Base-by-base conservation (phyloP, 2,888 invertebrate genomes). In the Malthinus flaveolus region DNA sequence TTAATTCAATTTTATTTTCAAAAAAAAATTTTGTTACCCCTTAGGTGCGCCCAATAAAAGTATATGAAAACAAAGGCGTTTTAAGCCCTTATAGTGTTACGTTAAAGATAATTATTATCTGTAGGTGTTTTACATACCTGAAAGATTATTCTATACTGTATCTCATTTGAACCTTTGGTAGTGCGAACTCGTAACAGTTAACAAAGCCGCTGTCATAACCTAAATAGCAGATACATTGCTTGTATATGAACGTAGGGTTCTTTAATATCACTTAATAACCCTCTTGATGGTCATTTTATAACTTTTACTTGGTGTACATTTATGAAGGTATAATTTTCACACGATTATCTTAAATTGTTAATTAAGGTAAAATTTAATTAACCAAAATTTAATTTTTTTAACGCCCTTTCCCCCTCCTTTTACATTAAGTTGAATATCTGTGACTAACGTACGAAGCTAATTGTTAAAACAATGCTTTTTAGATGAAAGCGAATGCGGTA, bases 391-490 rank as follows among this genome's bases (percentile, higher is more conserved):
- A 36, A 39, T 32, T 13, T 47, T 37, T 12, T 13, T 44, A 15
- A 44, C 32, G 49, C 49, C 49, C 15, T 35, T 49, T 37, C 13
- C 56, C 32, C 44, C 49, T 42, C 13, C 56, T 46, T 51, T 37
- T 39, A n/a, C 23, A 12, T 31, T 34, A 45, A 36, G 32, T 46
- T 15, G 45, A 11, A 54, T 32, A 42, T 34, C 33, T 23, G 52
- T 44, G 39, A 15, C 53, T 47, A 49, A 37, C 32, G 50, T 48
- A 37, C 46, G 54, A 23, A 54, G 60, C 65, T 58, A 65, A 68
- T 68, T 66, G 66, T 63, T 66, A 64, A 69, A 73, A 73, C 73
- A 73, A 73, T 70, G 66, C 68, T 63, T 67, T 65, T 59, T 63
- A 56, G 54, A 61, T 64, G 66, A 60, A 64, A 66, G 64, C 63